Evolutionary conservation across 1,140 invertebrate genomes (phyloP).

Genomic region (Drosophila prosaltans): DNA sequence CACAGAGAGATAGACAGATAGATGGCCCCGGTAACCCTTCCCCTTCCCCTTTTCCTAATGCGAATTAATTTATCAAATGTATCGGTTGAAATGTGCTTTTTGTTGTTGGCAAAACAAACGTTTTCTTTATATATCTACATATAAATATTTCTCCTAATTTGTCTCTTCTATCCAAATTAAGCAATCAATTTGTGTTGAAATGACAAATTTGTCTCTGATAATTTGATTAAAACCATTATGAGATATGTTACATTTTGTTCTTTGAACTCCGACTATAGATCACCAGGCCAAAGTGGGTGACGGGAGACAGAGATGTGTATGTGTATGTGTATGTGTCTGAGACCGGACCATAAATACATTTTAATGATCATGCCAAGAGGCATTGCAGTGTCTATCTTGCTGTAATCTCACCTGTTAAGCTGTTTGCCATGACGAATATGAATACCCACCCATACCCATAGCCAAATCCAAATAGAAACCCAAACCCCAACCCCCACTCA

Average conservation of each 20-base stretch:
- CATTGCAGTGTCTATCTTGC: not conserved
- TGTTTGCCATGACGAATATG: slow-evolving; percentile 74
- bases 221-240: slow-evolving; percentile 7
- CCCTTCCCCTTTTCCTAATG: slow-evolving; percentile 13
- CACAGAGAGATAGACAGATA: slow-evolving; percentile 6
- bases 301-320: not conserved
- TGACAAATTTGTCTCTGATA: not conserved
- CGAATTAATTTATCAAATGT: slow-evolving; percentile 51
- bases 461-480: slow-evolving; percentile 21
- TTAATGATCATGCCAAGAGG: slow-evolving; percentile 42
- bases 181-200: slow-evolving; percentile 19
- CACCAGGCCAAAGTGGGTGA: not conserved
- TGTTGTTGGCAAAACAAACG: slow-evolving; percentile 17
- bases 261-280: slow-evolving; percentile 16
- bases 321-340: not conserved
- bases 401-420: slow-evolving; percentile 54
- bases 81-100: slow-evolving; percentile 25
- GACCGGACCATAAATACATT: slow-evolving; percentile 27
- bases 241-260: slow-evolving; percentile 12
- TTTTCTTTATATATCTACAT: not conserved
- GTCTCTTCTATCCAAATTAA: slow-evolving; percentile 4
- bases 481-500: not conserved
- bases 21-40: not conserved
- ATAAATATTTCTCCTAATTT: slow-evolving; percentile 23
- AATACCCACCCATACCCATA: slow-evolving; percentile 36